phyloP scores from a whole-genome alignment of 2,888 invertebrate species.

The Drosophila paranaensis region DNA sequence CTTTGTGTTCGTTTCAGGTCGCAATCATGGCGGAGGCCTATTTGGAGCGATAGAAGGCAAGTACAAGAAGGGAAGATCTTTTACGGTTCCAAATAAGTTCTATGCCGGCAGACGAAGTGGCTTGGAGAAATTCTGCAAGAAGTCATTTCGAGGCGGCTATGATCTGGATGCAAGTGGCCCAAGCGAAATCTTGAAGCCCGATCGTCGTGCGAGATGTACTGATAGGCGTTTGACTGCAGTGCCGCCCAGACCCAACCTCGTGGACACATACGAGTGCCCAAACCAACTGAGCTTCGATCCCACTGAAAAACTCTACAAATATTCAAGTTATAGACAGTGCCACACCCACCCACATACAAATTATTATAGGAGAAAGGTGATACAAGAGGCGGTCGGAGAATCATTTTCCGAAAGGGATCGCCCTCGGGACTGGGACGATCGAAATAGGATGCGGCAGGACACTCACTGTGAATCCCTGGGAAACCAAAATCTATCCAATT shows the following conservation, averaged over 20 bases:
- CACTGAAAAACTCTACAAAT: background rate
- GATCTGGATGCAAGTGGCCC: background rate
- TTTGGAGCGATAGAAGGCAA: conserved; percentile 22
- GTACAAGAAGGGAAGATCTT: conserved; percentile 15
- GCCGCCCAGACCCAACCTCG: background rate
- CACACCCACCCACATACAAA: background rate
- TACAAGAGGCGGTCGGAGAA: background rate
- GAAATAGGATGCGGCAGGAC: background rate
- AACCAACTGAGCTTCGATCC: background rate
- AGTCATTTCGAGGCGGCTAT: background rate
- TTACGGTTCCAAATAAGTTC: conserved; percentile 47
- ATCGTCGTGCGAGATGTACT: background rate
- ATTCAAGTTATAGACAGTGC: background rate
- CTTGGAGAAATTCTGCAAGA: conserved; percentile 2
- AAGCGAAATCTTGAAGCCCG: background rate
- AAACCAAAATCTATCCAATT: background rate
- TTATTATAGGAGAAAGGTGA: background rate
- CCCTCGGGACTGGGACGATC: background rate
- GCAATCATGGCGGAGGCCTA: conserved; percentile 49
- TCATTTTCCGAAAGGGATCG: background rate
- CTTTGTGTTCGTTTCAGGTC: conserved; percentile 26
- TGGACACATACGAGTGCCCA: conserved; percentile 12
- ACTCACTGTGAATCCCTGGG: background rate
- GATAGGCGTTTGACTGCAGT: background rate
- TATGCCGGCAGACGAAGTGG: conserved; percentile 18